Base-by-base conservation (phyloP, 2,113 vertebrate species). In the Microtus oregoni region DNA sequence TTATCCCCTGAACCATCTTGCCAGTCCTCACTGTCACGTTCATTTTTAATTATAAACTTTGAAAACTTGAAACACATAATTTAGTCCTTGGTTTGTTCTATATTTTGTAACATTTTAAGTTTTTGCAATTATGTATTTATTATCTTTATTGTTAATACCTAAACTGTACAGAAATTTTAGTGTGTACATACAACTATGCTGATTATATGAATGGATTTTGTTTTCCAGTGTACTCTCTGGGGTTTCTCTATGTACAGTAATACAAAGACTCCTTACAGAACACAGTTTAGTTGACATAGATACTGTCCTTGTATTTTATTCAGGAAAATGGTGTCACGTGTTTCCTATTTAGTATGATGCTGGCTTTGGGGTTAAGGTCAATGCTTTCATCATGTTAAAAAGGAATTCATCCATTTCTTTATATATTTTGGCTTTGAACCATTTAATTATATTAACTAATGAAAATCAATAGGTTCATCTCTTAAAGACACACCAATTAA, bases 371-470 rank as follows among this genome's bases (percentile, higher is more conserved):
- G 24, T 87, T 87, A 75, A n/a, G 9, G 41, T 20, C 20, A 72
- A 30, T 77, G 28, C 70, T 41, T 94, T 78, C 9, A 65, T 41
- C n/a, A 68, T 1, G 4, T 55, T 63, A 76, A 90, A 24, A 30
- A 94, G 92, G 47, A 96, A 90, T 88, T 19, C 38, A 75, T 50
- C 65, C 32, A 75, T 73, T 91, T 14, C 28, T 79, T 82, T 76
- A 85, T 61, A 93, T 58, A 91, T 26, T 73, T 83, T 75, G 65
- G 86, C 30, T 91, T 91, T 93, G 68, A n/a, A 91, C 14, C 26
- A 86, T 19, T 10, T 76, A 91, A 95, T 67, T 44, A 79, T 65
- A 89, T 38, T 70, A 61, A 24, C 19, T 75, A 96, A 76, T 89
- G 77, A 86, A 94, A 96, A 86, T 88, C 50, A 81, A 86, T 15